Base-by-base conservation (phyloP, 1,140 invertebrate genomes). In the Trichonephila clavipes region DNA sequence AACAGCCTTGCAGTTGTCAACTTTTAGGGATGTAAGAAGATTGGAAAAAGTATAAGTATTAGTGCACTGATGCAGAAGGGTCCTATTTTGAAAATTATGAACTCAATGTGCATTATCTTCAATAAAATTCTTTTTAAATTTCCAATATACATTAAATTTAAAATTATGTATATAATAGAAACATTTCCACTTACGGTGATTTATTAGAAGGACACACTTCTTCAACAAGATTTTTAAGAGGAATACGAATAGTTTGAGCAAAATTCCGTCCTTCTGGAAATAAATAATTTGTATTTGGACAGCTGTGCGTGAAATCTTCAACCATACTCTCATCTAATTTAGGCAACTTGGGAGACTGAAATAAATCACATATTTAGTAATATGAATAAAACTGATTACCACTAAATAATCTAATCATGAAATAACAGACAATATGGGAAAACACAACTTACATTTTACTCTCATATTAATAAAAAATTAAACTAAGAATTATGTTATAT, bases 181-280 rank as follows among this genome's bases (percentile, higher is more conserved):
- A 58, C 69, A 64, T 18, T 10, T 34, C 19, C 44, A 94, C 90
- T 88, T 93, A 95, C 95, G 40, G 87, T 21, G 94, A 59, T 86
- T 94, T 96, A 94, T 97, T 97, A 28, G 95, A 95, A 18, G 98
- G 98, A 95, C 98, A 98, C 81, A 97, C 96, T 93, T 97, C 97
- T 95, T 98, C 97, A 18, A 99, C 97, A 96, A 99, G 97, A 95
- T 98, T 98, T 94, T 97, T 97, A 94, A 99, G 96, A 92, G 98
- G 98, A 95, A 95, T 94, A 69, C 96, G 95, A 94, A 96, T 94
- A 51, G 94, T 94, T 95, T 96, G 95, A 34, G 96, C 96, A 95
- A 96, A 97, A 81, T 96, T 95, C 24, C 95, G 97, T 96, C 94
- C 98, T 96, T 92, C 97, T 44, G 98, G 97, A 95, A 98, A 98